Evolutionary conservation across 2,888 invertebrate species (phyloP).

Genomic region (Clivina fossor): DNA sequence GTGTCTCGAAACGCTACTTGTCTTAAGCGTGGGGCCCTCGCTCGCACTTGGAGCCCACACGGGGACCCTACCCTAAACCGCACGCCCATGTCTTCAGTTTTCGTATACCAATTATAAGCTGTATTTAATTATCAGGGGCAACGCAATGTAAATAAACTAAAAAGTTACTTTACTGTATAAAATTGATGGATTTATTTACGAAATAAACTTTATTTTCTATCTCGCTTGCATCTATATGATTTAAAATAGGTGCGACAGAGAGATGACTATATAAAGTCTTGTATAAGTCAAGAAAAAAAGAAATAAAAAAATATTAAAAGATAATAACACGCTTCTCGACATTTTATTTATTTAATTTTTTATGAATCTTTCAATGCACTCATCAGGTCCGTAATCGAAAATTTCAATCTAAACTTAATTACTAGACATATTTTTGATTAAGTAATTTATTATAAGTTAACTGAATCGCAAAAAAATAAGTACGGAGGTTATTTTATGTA

Average conservation of each 20-base stretch:
- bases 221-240: no score
- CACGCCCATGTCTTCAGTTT: neutral
- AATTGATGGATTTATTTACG: slow-evolving; percentile 31
- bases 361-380: no score
- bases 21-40: slow-evolving; percentile 5
- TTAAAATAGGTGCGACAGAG: no score
- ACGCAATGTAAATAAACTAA: no score
- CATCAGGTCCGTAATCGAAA: slow-evolving; percentile 15
- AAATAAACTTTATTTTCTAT: no score
- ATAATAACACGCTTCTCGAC: slow-evolving; percentile 26
- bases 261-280: no score
- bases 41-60: neutral
- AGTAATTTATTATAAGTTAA: no score
- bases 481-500: no score
- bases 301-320: slow-evolving; percentile 17
- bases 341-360: slow-evolving; percentile 24
- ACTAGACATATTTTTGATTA: no score
- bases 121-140: slow-evolving; percentile 23
- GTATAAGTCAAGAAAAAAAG: slow-evolving; percentile 23
- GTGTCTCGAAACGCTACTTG: no score
- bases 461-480: no score
- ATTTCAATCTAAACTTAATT: neutral
- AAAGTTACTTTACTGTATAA: no score
- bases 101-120: slow-evolving; percentile 20
- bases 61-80: neutral